A percentile compares a stretch with the other conserved stretches of the same genome.
Conservation (phyloP, 1,140 invertebrate genomes). For the Saccostrea cuccullata region DNA sequence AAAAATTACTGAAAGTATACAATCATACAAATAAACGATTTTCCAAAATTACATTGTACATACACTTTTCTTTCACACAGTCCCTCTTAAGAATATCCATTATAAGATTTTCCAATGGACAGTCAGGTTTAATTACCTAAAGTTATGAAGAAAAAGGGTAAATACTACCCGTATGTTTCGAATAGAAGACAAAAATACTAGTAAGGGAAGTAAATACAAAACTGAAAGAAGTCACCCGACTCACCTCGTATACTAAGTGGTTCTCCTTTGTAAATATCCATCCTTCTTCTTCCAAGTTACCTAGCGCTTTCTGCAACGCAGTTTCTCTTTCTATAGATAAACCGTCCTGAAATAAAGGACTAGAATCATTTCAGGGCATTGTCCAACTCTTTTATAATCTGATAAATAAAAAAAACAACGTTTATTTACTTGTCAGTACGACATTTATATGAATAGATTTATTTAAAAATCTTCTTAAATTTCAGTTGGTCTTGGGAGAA, state of each 20-base stretch:
- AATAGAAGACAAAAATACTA: no score
- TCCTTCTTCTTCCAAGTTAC: not conserved
- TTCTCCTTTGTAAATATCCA: not conserved
- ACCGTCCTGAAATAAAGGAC: not conserved
- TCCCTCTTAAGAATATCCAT: constrained; percentile 20
- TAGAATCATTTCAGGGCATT: no score
- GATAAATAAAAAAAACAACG: no score
- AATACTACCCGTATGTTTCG: no score
- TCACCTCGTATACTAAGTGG: not conserved
- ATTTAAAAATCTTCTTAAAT: no score
- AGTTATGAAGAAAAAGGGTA: not conserved
- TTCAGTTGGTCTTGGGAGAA: no score
- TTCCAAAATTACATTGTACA: not conserved
- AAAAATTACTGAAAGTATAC: no score
- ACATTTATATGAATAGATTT: no score
- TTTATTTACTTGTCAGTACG: no score
- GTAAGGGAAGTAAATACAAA: no score
- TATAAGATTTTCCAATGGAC: not conserved
- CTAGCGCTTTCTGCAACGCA: not conserved
- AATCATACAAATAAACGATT: not conserved
- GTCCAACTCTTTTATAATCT: no score
- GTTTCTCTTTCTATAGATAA: not conserved
- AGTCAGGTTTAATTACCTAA: constrained; percentile 22
- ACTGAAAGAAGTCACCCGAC: not conserved
- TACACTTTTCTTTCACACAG: constrained; percentile 38